Percentiles rank a stretch among this genome's conserved stretches.
Conservation (phyloP, 2,888 invertebrate species). For the Machimus rusticus region DNA sequence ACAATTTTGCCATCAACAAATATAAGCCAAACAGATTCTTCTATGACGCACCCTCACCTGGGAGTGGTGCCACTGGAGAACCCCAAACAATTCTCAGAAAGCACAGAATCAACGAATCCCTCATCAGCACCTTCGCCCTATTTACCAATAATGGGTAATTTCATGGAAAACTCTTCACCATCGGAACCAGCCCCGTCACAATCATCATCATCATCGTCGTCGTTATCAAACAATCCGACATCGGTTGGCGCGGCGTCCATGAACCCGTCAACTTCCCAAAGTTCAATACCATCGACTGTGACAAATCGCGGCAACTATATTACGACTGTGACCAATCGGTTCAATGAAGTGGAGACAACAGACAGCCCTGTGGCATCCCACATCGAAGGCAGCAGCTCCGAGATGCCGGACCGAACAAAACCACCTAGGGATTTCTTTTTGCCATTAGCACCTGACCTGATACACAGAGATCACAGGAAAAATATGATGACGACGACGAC, state of each 20-base stretch:
- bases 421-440: slow-evolving; percentile 2
- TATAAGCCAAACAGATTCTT: not conserved
- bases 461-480: not conserved
- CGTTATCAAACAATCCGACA: not conserved
- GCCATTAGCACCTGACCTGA: slow-evolving; percentile 25
- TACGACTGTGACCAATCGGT: not conserved
- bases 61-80: not conserved
- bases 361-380: not conserved
- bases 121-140: not conserved
- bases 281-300: not conserved
- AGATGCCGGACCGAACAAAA: not conserved
- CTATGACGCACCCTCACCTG: not conserved
- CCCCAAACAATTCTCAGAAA: not conserved
- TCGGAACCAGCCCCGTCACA: not conserved
- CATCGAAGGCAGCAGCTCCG: not conserved
- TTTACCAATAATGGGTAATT: not conserved
- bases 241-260: not conserved
- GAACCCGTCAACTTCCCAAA: not conserved
- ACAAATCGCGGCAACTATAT: not conserved
- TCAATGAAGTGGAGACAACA: slow-evolving; percentile 18
- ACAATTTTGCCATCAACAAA: not conserved
- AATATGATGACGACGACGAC: not conserved
- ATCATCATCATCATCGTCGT: not conserved
- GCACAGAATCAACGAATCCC: not conserved
- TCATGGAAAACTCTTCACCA: not conserved